Evolutionary conservation across 2,888 invertebrate genomes (phyloP), one percentile per base, ranked within the genome.

Genomic region (Sceliomorpha sp.): DNA sequence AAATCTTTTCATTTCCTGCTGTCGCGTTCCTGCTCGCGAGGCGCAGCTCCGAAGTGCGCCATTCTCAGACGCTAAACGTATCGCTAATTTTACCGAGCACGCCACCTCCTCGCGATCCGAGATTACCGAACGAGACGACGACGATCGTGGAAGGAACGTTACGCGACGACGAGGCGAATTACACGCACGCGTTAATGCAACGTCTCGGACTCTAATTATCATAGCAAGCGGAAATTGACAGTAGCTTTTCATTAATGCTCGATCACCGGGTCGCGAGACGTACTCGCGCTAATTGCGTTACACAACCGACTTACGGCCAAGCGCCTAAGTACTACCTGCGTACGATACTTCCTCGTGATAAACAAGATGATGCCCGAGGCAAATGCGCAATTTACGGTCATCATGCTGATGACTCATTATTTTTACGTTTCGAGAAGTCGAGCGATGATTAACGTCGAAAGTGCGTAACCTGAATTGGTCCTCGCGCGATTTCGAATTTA

Each of bases 251-350:
- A 74, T 77, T 72, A 68, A 63, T 63, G 45, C 69, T 20, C 40
- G 14, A 7, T 62, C 42, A 29, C 29, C 15, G 45, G 37, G 55
- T 68, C 62, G 39, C 45, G 39, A 53, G 53, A 42, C 45, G 27
- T 31, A 69, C 73, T 66, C 66, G 75, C 74, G 70, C 76, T 80
- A 80, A 81, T 78, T 79, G 73, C 70, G 73, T 82, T 75, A 71
- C 73, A 62, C 72, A 77, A 78, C n/a, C n/a, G n/a, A n/a, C 44
- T n/a, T 31, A 32, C 47, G 42, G 20, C 36, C 34, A 50, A 47
- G 58, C 15, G 40, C 39, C 51, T 66, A 63, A 70, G 55, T 63
- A 59, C 42, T 63, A 48, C 59, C 45, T 63, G 44, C 29, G 40
- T n/a, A 32, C 45, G 34, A 26, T 20, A 13, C 39, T 51, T 58